phyloP scores from a whole-genome alignment of 1,140 invertebrate genomes.

The Ericerus pela region DNA sequence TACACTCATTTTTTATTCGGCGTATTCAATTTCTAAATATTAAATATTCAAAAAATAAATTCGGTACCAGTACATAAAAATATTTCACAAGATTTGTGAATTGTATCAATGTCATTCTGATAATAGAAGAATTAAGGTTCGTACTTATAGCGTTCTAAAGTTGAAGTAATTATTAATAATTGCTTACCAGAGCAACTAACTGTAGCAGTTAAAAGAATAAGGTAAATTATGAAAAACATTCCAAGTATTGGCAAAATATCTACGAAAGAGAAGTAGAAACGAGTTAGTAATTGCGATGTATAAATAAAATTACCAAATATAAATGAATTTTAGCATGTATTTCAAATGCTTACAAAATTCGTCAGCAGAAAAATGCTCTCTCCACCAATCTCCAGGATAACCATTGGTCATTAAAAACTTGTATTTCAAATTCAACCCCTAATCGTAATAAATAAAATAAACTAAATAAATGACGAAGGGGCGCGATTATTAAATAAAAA shows the following conservation, averaged over 20 bases:
- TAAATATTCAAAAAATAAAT: too few species aligned
- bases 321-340: background rate
- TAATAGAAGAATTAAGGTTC: too few species aligned
- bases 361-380: slow-evolving; percentile 78
- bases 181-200: slow-evolving; percentile 41
- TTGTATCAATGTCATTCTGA: too few species aligned
- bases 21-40: too few species aligned
- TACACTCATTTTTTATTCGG: too few species aligned
- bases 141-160: too few species aligned
- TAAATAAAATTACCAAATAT: background rate
- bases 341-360: slow-evolving; percentile 66
- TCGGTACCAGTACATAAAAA: too few species aligned
- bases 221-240: slow-evolving; percentile 44
- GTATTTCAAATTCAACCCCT: slow-evolving; percentile 24
- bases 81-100: too few species aligned
- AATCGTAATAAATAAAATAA: slow-evolving; percentile 12
- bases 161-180: slow-evolving; percentile 4
- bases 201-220: slow-evolving; percentile 43
- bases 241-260: slow-evolving; percentile 58
- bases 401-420: slow-evolving; percentile 57
- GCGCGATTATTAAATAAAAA: background rate
- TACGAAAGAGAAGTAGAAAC: slow-evolving; percentile 36
- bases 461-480: background rate
- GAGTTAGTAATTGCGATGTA: background rate
- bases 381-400: slow-evolving; percentile 54